Percentiles rank a stretch among this genome's conserved stretches.
Conservation (phyloP, 1,140 invertebrate genomes). For the Ceratina australensis region DNA sequence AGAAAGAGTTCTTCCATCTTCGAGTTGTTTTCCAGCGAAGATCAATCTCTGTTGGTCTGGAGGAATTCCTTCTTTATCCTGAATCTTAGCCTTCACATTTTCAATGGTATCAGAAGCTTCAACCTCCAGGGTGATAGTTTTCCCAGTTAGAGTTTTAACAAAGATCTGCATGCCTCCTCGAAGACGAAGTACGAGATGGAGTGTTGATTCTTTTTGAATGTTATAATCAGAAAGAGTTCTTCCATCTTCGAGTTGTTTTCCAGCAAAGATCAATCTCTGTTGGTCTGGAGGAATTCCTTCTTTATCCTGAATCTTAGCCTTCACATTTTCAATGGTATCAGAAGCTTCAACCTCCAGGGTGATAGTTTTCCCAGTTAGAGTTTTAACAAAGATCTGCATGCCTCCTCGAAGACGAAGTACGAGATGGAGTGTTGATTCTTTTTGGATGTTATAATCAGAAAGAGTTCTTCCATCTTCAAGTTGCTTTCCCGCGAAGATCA, state of each 20-base stretch:
- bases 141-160: constrained; percentile 85
- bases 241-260: constrained; percentile 91
- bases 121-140: constrained; percentile 86
- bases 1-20: constrained; percentile 86
- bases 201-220: constrained; percentile 90
- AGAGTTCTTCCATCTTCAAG: constrained; percentile 90
- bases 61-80: constrained; percentile 84
- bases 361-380: constrained; percentile 87
- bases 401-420: constrained; percentile 89
- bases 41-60: constrained; percentile 84
- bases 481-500: no score
- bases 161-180: constrained; percentile 87
- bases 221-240: constrained; percentile 90
- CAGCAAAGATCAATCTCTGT: constrained; percentile 87
- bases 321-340: constrained; percentile 90
- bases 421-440: constrained; percentile 87
- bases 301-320: constrained; percentile 88
- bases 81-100: constrained; percentile 86
- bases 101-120: constrained; percentile 86
- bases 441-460: constrained; percentile 87
- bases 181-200: constrained; percentile 87
- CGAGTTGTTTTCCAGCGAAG: constrained; percentile 86
- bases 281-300: constrained; percentile 87
- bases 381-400: constrained; percentile 87
- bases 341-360: constrained; percentile 87